Evolutionary conservation across 2,888 invertebrate species (phyloP).

Genomic region (Micropterix aruncella): DNA sequence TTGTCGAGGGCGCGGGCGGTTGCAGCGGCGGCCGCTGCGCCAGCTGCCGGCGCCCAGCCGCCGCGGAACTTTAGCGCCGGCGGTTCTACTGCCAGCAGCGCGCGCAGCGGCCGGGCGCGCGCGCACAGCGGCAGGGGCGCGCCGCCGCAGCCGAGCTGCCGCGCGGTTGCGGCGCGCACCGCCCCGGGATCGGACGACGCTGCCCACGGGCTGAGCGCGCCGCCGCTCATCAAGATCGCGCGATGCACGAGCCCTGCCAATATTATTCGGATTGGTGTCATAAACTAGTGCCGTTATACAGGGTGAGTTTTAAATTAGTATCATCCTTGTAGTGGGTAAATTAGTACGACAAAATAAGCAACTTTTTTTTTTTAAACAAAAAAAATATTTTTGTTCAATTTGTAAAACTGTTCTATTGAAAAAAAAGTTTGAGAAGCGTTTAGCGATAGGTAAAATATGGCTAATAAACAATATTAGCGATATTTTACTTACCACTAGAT

Average conservation of each 20-base stretch:
- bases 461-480: too few species aligned
- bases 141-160: slow-evolving; percentile 34
- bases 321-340: too few species aligned
- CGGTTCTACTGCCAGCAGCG: slow-evolving; percentile 45
- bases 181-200: slow-evolving; percentile 55
- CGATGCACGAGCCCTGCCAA: slow-evolving; percentile 63
- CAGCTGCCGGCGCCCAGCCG: slow-evolving; percentile 49
- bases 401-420: too few species aligned
- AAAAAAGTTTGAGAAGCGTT: too few species aligned
- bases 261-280: too few species aligned
- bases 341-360: too few species aligned
- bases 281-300: too few species aligned
- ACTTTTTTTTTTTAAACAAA: too few species aligned
- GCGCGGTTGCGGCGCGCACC: slow-evolving; percentile 43
- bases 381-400: too few species aligned
- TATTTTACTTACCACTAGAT: too few species aligned
- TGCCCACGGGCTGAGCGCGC: slow-evolving; percentile 65
- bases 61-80: slow-evolving; percentile 48
- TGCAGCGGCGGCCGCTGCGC: slow-evolving; percentile 11
- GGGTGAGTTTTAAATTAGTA: too few species aligned
- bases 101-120: slow-evolving; percentile 47
- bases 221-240: slow-evolving; percentile 62
- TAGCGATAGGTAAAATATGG: too few species aligned
- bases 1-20: slow-evolving; percentile 47
- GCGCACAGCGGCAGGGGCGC: slow-evolving; percentile 43